Conservation (phyloP, 2,888 invertebrate species). For the Cinara cedri region DNA sequence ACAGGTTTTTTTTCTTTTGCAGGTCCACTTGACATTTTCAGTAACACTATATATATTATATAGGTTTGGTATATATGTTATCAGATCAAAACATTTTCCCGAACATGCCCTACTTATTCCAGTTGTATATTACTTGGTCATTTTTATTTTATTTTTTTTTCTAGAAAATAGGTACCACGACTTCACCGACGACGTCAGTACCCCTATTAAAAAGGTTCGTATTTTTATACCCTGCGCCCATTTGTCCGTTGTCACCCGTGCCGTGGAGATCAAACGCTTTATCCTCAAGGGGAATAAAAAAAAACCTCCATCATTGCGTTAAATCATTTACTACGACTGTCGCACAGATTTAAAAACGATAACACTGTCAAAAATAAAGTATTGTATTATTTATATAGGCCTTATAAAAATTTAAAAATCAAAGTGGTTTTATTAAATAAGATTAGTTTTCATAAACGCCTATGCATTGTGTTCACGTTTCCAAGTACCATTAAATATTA, state of each 20-base stretch:
- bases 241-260: not conserved
- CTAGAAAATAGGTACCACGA: not conserved
- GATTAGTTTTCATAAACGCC: too few species aligned
- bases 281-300: not conserved
- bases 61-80: too few species aligned
- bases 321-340: not conserved
- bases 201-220: not conserved
- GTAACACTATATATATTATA: not conserved
- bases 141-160: not conserved
- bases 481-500: too few species aligned
- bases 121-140: not conserved
- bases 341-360: too few species aligned
- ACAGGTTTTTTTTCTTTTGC: not conserved
- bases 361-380: too few species aligned
- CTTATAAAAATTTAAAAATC: too few species aligned
- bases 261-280: not conserved
- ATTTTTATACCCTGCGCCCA: not conserved
- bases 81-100: not conserved
- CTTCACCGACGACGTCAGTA: not conserved
- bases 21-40: not conserved
- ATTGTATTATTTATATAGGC: too few species aligned
- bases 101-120: not conserved
- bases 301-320: conserved; percentile 1
- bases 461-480: too few species aligned
- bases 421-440: too few species aligned